phyloP scores from a whole-genome alignment of 2,113 vertebrate genomes.

The Syngnathus floridae region DNA sequence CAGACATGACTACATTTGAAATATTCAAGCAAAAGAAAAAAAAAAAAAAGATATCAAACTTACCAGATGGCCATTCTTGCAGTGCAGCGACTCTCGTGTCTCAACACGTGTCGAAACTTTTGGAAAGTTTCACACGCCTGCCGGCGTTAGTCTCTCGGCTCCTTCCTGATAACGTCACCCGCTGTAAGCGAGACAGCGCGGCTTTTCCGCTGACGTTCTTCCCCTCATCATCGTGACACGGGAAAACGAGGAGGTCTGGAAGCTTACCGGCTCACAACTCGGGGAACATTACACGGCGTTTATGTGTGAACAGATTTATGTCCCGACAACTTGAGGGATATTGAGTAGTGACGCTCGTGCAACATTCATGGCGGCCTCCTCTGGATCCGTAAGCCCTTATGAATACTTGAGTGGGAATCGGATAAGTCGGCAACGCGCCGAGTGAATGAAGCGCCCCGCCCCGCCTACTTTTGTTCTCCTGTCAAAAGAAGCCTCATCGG shows the following conservation, averaged over 20 bases:
- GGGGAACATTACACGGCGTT: not conserved
- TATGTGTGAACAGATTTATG: constrained; percentile 4
- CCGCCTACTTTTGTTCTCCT: constrained; percentile 49
- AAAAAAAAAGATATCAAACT: constrained; percentile 22
- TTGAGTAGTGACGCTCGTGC: not conserved
- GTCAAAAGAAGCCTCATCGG: constrained; percentile 39
- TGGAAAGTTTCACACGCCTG: constrained; percentile 14
- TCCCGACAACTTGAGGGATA: not conserved
- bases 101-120: constrained; percentile 8
- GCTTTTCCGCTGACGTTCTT: constrained; percentile 26
- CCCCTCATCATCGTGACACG: constrained; percentile 23
- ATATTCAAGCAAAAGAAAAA: not conserved
- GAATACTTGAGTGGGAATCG: constrained; percentile 74
- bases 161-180: constrained; percentile 19
- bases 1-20: not conserved
- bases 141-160: not conserved
- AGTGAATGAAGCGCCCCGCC: constrained; percentile 58
- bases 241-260: constrained; percentile 46
- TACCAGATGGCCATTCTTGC: constrained; percentile 35
- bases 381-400: constrained; percentile 58
- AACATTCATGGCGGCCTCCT: constrained; percentile 49
- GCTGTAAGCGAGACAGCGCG: constrained; percentile 20
- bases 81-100: not conserved
- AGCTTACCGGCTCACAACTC: not conserved
- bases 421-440: constrained; percentile 56